Conservation (phyloP, 1,140 invertebrate species). For the Nilaparvata lugens region DNA sequence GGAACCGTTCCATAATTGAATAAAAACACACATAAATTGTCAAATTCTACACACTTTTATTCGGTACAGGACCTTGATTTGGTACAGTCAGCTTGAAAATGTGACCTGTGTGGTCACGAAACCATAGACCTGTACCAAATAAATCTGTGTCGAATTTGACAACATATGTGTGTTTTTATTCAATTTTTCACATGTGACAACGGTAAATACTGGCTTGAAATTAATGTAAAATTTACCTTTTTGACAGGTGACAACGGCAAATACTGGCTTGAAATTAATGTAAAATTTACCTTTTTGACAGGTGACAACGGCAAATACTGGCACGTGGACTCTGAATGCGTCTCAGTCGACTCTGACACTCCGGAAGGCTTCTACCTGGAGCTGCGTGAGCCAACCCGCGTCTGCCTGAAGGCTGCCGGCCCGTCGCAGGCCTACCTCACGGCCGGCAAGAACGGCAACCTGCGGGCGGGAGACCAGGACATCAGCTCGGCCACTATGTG, state of each 20-base stretch:
- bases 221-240: too few relatives aligned
- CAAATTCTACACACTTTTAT: too few relatives aligned
- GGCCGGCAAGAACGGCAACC: slow-evolving; percentile 89
- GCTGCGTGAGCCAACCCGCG: slow-evolving; percentile 80
- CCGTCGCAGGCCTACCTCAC: slow-evolving; percentile 70
- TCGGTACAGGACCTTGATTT: too few relatives aligned
- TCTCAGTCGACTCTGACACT: slow-evolving; percentile 73
- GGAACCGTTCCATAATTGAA: too few relatives aligned
- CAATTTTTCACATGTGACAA: too few relatives aligned
- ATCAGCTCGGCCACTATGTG: slow-evolving; percentile 77
- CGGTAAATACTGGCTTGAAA: too few relatives aligned
- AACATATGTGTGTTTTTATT: too few relatives aligned
- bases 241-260: slow-evolving; percentile 80
- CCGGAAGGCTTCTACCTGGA: slow-evolving; percentile 89
- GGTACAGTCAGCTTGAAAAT: too few relatives aligned
- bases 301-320: slow-evolving; percentile 91
- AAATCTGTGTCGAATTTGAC: too few relatives aligned
- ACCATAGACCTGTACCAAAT: too few relatives aligned
- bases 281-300: slow-evolving; percentile 38
- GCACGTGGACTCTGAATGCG: slow-evolving; percentile 77
- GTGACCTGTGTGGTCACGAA: too few relatives aligned
- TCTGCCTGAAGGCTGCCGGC: slow-evolving; percentile 73
- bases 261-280: slow-evolving; percentile 58
- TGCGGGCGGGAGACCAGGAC: slow-evolving; percentile 73
- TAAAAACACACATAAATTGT: too few relatives aligned